Base-by-base conservation (phyloP, 2,888 invertebrate species). In the Nephrotoma appendiculata region DNA sequence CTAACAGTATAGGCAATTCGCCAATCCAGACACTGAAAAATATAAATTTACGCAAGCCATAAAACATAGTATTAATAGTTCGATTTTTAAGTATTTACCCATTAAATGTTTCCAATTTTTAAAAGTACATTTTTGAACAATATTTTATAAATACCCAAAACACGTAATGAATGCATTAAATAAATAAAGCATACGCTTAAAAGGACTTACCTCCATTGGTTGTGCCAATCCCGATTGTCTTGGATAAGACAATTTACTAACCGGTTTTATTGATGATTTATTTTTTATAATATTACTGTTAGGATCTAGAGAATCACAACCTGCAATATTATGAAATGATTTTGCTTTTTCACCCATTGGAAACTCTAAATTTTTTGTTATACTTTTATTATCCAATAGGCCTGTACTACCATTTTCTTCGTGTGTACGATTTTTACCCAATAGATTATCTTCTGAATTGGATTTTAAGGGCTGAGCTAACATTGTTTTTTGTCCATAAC, bases 291-390 rank as follows among this genome's bases (percentile, higher is more conserved):
- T 84, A 84, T 43, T 84, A 84, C 84, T 84, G 12, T 84, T 84
- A 6, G 41, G 43, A 84, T 42, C 43, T 43, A 43, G n/a, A 7
- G 84, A 42, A 84, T 84, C 43, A 6, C 42, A 84, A 84, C 85
- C 89, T 87, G 90, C 89, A 87, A 92, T 88, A 88, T 91, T 92
- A 87, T 91, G 91, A 89, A 91, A 91, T 41, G 91, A 92, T 87
- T 92, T 91, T 6, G 91, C 91, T 89, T 92, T 92, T 19, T 90
- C 90, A 83, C 91, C 91, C 91, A 92, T 91, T 5, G 91, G 91
- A 88, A 91, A 91, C 87, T 91, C 91, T 2, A 91, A 86, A 86
- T 86, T 44, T 52, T 86, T 86, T n/a, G 41, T 57, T 42, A 52
- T 42, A 42, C 41, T 86, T 52, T 57, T 52, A 41, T 42, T 86